Percentiles rank a stretch among this genome's conserved stretches.
phyloP scores from a whole-genome alignment of 2,113 vertebrate genomes.

The Condylura cristata region DNA sequence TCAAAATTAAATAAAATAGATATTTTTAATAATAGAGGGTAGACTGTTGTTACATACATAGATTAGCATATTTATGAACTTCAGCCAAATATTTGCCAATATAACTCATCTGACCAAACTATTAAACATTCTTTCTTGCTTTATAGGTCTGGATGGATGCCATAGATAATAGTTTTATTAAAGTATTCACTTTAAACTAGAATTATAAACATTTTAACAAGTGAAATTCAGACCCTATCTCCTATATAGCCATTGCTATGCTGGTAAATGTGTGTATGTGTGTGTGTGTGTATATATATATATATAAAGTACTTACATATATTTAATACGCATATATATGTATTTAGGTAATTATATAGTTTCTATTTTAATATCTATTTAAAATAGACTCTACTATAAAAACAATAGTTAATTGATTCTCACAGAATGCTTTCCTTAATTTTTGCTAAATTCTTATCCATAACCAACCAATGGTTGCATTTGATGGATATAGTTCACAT shows the following conservation, averaged over 20 bases:
- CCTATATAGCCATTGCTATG: background rate
- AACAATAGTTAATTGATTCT: background rate
- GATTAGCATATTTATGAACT: background rate
- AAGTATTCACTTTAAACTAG: constrained; percentile 1
- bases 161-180: background rate
- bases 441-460: background rate
- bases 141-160: background rate
- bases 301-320: too few species aligned
- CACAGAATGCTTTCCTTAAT: background rate
- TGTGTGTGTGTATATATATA: too few species aligned
- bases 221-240: background rate
- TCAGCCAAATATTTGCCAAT: background rate
- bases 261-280: background rate
- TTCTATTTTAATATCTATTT: too few species aligned
- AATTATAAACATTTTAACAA: background rate
- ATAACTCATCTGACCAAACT: background rate
- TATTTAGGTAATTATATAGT: background rate
- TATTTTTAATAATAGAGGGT: constrained; percentile 18
- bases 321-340: background rate
- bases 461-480: background rate
- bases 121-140: background rate
- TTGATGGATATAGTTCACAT: background rate
- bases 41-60: background rate
- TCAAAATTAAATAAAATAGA: background rate
- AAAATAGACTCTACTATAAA: background rate